These are phyloP conservation scores for Eunapius fragilis DNA, from an alignment of 37 sponge, comb jelly and placozoan genomes.

Conservation along the genomic window DNA sequence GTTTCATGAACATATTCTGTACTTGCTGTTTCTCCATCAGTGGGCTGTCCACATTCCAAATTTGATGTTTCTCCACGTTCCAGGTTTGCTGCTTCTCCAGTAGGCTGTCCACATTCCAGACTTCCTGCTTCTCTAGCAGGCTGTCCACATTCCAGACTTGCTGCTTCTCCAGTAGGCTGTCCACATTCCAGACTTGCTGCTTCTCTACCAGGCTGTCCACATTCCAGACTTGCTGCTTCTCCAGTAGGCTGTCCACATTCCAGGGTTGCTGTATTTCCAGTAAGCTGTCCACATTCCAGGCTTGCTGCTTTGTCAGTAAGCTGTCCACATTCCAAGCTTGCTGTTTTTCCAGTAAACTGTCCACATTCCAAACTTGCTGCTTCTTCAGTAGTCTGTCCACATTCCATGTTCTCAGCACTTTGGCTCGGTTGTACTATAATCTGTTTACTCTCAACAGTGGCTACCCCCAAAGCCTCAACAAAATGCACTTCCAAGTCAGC, in stretches of 20 bases:
- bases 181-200: not conserved
- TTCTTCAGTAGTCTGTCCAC: not conserved
- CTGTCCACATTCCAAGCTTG: no score
- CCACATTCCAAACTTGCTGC: not conserved
- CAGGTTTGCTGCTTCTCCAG: no score
- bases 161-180: no score
- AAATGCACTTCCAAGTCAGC: not conserved
- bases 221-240: not conserved
- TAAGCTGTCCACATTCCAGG: not conserved
- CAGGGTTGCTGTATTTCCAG: not conserved
- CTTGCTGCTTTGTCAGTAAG: no score
- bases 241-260: not conserved
- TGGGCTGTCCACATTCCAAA: no score
- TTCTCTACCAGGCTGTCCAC: not conserved
- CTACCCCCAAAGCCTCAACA: not conserved
- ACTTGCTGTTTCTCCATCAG: not conserved
- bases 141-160: no score
- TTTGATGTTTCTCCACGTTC: no score
- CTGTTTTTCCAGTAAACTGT: no score
- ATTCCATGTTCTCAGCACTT: not conserved
- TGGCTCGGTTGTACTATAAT: not conserved
- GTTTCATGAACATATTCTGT: no score
- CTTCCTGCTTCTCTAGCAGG: no score
- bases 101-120: no score
- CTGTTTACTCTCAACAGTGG: not conserved